Percentiles rank a stretch among this genome's conserved stretches.
Evolutionary conservation across 2,797 vertebrate genomes (phyloP).

Genomic region (Antennarius maculatus): DNA sequence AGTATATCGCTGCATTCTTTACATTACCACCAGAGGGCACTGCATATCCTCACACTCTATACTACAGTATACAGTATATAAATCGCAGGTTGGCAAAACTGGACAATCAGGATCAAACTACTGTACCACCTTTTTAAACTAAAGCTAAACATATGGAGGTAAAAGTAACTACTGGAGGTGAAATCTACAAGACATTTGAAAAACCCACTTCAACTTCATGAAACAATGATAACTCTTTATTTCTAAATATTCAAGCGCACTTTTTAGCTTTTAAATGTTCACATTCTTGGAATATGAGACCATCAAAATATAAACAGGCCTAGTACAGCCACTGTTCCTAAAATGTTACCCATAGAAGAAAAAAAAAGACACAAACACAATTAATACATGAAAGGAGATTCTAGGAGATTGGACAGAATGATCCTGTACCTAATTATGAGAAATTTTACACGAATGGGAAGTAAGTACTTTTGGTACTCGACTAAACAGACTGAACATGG

Average conservation of each 20-base stretch:
- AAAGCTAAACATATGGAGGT: not conserved
- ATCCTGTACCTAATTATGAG: not conserved
- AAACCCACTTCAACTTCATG: constrained; percentile 15
- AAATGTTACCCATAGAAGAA: constrained; percentile 57
- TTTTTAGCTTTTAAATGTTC: constrained; percentile 47
- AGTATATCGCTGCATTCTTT: not conserved
- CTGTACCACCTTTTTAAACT: not conserved
- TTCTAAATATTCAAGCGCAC: constrained; percentile 59
- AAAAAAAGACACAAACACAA: not conserved
- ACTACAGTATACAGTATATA: not conserved
- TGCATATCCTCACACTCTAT: no score
- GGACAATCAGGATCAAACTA: not conserved
- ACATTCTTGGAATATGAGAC: constrained; percentile 78
- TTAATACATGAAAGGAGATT: constrained; percentile 31
- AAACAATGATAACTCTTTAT: constrained; percentile 73
- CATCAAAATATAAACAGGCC: constrained; percentile 66
- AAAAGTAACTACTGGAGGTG: not conserved
- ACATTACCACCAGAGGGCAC: not conserved
- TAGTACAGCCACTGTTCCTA: constrained; percentile 59
- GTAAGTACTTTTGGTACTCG: not conserved
- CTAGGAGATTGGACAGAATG: not conserved
- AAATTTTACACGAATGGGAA: constrained; percentile 1
- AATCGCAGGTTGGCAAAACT: no score
- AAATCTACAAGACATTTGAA: no score
- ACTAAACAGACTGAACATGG: not conserved